Evolutionary conservation across 2,797 vertebrate species (phyloP), one percentile per base, ranked within the genome.

Genomic region (Oceanodroma leucorhoa): DNA sequence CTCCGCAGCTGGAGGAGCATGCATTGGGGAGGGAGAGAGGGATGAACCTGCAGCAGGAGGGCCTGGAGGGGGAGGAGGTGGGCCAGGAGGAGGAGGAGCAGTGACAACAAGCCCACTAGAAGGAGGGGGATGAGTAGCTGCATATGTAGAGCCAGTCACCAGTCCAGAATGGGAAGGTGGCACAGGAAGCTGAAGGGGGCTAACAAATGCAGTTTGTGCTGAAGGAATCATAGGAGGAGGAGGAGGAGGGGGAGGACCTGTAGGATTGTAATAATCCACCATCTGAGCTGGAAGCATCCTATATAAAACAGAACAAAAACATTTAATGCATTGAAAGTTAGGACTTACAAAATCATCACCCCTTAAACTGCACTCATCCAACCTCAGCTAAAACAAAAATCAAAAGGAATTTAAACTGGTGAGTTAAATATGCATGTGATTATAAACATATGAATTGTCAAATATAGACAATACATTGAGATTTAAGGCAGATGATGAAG

Each of bases 131-230:
- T 98, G 97, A 67, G 96, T 13, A 13, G 98, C 96, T 61, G 98
- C 78, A 9, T 99, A 99, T 2, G 98, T 87, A 40, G 97, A 95
- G 12, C 95, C 92, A 5, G 96, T 94, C 96, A 98, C 97, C 26
- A 98, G 90, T n/a, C 98, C 98, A 0, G 98, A 97, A 93, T 98
- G 98, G 54, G 98, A 93, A 81, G 98, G 95, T 60, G 98, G 96
- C 78, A 98, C 87, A 1, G 98, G 98, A 81, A 99, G 98, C 97
- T 99, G 99, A 27, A 99, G 98, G 40, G 99, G 99, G 73, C 98
- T 99, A 92, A 99, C 99, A 70, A 99, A 99, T 61, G 99, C 99
- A 30, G 99, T 99, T 93, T 99, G 99, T 89, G 99, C 99, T 61
- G 99, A 99, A 83, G 99, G 99, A 93, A 99, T 99, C 97, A 99